Base-by-base conservation (phyloP, 2,113 vertebrate species). In the Prunella fulvescens region DNA sequence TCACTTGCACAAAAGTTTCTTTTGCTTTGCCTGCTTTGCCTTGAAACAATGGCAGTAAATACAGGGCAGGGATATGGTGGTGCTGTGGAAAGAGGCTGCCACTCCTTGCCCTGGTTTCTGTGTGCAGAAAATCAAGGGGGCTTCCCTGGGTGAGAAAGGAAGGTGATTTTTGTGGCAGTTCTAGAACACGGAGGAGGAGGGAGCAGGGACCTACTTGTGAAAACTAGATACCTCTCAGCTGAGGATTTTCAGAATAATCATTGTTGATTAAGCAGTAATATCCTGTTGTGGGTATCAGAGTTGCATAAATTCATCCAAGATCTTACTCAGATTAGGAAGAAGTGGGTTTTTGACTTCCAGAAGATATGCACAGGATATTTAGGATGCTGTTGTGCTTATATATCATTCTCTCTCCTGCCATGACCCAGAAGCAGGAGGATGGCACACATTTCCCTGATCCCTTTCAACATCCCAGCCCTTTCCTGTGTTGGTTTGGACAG, bases 41-140 rank as follows among this genome's bases (percentile, higher is more conserved):
- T 83, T 47, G 24, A 56, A 56, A 47, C 8, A 23, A 47, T 33
- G 33, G 10, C 23, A 44, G 42, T 39, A 61, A 65, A 73, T 53
- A 22, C 3, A 44, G 28, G 31, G 4, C 24, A 86, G 17, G 31
- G 35, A 19, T 53, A 4, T 25, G 48, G 28, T 14, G 6, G 11
- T 56, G 50, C 0, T 51, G 12, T 45, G 42, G 48, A 57, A 91
- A 61, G 20, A 24, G 51, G 6, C 23, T 92, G 13, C 6, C 5
- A 5, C 15, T 51, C 28, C 25, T 48, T 57, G 17, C 4, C 23
- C 6, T 66, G 15, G 39, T 57, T 73, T 72, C 10, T 35, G 33
- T 11, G 10, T 19, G 28, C 14, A 42, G 4, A 39, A 66, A n/a
- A 8, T 11, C 6, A 7, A 76, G 7, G 6, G 1, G 2, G 4